Evolutionary conservation across 37 sponge, comb jelly and placozoan species (phyloP), one percentile per base, ranked within the genome.

Genomic region (Oopsacas minuta): DNA sequence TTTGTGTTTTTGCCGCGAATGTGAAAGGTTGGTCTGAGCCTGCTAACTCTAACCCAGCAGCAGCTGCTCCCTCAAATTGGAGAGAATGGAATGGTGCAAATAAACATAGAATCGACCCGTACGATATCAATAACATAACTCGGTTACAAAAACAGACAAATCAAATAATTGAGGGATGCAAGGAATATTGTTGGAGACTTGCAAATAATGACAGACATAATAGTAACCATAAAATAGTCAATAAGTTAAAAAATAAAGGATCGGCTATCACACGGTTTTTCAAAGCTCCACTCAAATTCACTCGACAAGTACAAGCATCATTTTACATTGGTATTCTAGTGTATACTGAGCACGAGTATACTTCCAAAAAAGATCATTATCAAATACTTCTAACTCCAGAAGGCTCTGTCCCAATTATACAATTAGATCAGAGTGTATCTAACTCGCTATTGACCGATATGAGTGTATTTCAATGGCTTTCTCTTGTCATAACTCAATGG

Each of bases 1-100:
- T 94, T 1, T 85, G 95, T 83, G 95, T 94, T 36, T 92, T 89
- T 28, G 93, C 95, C 32, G 90, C 85, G 52, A 95, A 95, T 85
- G 83, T 95, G 86, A 94, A 90, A 37, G 94, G 96, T 25, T 95
- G 89, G 85, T 94, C 94, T 8, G 88, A 69, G 1, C 81, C 91
- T 15, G 51, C 81, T 0, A 10, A 82, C 0, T 52, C 96, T 38
- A 36, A 25, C 23, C 95, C 95, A 12, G 0, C 53, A 39, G 85
- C 51, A 52, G 91, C 92, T 8, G 39, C 85, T 0, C 95, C 95
- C 36, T 91, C 91, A 83, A 91, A 93, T 88, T 23, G 86, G 91
- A 83, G 30, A 36, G 36, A 69, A 8, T 37, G 75, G 75, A 25
- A 5, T 12, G 75, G 75, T 7, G 30, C 5, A 5, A 17, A 8